Evolutionary conservation across 2,797 vertebrate species (phyloP).

Genomic region (Galaxias olidus): DNA sequence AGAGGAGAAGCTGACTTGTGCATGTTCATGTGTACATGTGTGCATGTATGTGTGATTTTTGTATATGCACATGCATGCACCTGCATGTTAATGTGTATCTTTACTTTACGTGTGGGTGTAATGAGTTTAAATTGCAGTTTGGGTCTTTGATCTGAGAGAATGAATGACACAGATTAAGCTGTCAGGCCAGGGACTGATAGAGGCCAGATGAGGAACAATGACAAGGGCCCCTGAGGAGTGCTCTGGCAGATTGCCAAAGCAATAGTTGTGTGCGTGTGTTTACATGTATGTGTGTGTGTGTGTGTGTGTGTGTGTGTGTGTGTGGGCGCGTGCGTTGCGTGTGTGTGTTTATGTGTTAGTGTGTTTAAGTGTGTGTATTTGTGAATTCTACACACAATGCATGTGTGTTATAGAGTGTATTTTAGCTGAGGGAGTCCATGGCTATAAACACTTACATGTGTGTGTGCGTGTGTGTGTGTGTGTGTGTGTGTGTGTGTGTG

Average conservation of each 20-base stretch:
- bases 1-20: not conserved
- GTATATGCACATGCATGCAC: constrained; percentile 17
- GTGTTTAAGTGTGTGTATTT: constrained; percentile 7
- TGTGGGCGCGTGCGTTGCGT: constrained; percentile 25
- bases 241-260: constrained; percentile 41
- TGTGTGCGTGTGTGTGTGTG: constrained; percentile 6
- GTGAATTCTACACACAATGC: constrained; percentile 14
- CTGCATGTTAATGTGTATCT: constrained; percentile 21
- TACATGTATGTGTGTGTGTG: constrained; percentile 25
- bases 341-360: constrained; percentile 32
- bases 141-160: constrained; percentile 66
- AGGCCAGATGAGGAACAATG: constrained; percentile 70
- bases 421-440: constrained; percentile 11
- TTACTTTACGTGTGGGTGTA: constrained; percentile 23
- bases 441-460: constrained; percentile 47
- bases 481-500: not conserved
- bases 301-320: constrained; percentile 17
- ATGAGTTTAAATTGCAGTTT: constrained; percentile 43
- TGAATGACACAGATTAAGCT: constrained; percentile 70
- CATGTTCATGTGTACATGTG: constrained; percentile 10
- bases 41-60: constrained; percentile 6
- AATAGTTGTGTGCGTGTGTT: constrained; percentile 36
- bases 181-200: constrained; percentile 63
- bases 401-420: constrained; percentile 29
- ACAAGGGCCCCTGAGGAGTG: constrained; percentile 52